Conservation (phyloP, 1,140 invertebrate genomes). For the Neotoxoptera formosana region DNA sequence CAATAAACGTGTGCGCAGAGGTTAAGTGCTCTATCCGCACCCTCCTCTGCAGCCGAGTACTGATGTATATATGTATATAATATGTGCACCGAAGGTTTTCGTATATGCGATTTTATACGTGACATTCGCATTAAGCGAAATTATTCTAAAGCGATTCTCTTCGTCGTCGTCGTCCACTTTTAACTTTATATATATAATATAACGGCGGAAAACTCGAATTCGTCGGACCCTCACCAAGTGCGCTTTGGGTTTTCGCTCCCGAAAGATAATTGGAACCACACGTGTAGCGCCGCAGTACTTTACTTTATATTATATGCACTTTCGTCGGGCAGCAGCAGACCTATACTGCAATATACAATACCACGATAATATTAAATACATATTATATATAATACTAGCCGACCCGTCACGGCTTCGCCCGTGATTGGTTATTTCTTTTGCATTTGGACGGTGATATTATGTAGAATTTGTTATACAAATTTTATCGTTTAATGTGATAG, state of each 20-base stretch:
- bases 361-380: background rate
- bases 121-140: conserved; percentile 28
- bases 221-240: too few relatives aligned
- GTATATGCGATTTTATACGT: conserved; percentile 13
- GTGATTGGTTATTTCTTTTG: too few relatives aligned
- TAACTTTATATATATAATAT: background rate
- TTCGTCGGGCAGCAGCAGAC: background rate
- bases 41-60: background rate
- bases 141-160: background rate
- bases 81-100: background rate
- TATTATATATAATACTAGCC: too few relatives aligned
- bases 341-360: background rate
- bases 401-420: too few relatives aligned
- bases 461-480: too few relatives aligned
- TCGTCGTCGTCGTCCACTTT: background rate
- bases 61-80: background rate
- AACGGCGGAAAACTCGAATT: background rate
- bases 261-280: background rate
- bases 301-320: background rate
- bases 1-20: background rate
- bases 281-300: background rate
- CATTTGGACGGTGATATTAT: too few relatives aligned
- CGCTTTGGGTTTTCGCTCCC: background rate
- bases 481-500: too few relatives aligned
- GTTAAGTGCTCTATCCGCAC: background rate